phyloP scores from a whole-genome alignment of 2,888 invertebrate species.

The Xestia c-nigrum region DNA sequence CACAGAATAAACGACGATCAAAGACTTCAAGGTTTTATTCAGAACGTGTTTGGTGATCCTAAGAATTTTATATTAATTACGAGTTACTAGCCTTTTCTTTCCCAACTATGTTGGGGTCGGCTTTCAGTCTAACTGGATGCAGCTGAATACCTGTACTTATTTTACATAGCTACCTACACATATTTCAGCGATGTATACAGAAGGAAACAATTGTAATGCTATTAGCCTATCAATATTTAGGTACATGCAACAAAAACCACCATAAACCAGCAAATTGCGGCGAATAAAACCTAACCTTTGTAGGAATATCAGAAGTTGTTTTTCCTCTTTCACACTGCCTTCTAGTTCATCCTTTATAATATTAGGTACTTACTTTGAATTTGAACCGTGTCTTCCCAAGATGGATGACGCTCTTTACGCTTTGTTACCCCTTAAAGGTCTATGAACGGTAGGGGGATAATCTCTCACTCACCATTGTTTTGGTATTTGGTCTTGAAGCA shows the following conservation, averaged over 20 bases:
- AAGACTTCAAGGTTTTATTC: not conserved
- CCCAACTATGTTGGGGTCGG: too few species aligned
- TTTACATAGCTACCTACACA: too few species aligned
- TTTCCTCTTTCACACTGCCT: not conserved
- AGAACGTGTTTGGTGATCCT: not conserved
- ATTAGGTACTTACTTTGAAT: not conserved
- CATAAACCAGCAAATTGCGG: not conserved
- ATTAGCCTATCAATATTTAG: not conserved
- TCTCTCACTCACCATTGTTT: constrained; percentile 26
- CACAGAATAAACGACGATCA: not conserved
- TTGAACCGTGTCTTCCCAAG: constrained; percentile 33
- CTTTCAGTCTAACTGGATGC: too few species aligned
- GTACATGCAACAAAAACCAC: not conserved
- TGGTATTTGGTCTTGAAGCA: not conserved
- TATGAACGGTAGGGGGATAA: constrained; percentile 5
- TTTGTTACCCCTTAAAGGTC: not conserved
- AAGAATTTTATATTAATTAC: not conserved
- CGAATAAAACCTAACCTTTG: not conserved
- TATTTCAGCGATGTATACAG: not conserved
- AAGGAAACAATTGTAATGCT: not conserved
- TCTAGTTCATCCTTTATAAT: not conserved
- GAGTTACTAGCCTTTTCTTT: too few species aligned
- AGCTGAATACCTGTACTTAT: too few species aligned
- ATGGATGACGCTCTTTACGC: constrained; percentile 11
- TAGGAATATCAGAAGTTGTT: not conserved